Evolutionary conservation across 2,797 vertebrate species (phyloP).

Genomic region (Onychomys torridus): DNA sequence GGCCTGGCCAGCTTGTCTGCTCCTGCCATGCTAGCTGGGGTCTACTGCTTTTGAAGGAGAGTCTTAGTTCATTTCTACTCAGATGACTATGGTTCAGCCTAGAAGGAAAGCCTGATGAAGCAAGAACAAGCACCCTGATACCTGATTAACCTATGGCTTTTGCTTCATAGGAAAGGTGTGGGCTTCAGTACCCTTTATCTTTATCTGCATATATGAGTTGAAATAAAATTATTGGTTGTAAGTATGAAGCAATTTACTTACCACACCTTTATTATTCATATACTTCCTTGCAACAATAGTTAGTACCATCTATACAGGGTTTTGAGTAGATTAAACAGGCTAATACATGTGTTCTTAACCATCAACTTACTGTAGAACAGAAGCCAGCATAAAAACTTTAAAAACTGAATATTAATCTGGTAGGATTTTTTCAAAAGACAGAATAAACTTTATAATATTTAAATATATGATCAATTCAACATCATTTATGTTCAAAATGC

Average conservation of each 20-base stretch:
- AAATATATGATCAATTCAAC: neutral
- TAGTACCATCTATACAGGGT: neutral
- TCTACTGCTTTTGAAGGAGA: neutral
- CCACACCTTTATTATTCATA: neutral
- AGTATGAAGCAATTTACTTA: neutral
- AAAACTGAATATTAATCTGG: neutral
- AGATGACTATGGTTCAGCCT: neutral
- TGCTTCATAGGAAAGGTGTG: neutral
- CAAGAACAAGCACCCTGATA: neutral
- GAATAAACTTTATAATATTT: neutral
- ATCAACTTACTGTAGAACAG: neutral
- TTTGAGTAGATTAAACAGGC: neutral
- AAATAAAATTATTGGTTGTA: neutral
- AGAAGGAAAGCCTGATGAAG: neutral
- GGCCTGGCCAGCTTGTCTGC: neutral
- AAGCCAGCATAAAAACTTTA: neutral
- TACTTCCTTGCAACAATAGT: neutral
- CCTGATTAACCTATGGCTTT: neutral
- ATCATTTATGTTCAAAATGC: neutral
- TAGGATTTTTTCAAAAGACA: neutral
- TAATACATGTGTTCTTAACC: neutral
- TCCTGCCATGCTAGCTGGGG: neutral
- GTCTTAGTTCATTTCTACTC: neutral
- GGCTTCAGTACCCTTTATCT: neutral
- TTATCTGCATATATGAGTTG: neutral